phyloP scores from a whole-genome alignment of 2,888 invertebrate species.

The Drosophila merina region DNA sequence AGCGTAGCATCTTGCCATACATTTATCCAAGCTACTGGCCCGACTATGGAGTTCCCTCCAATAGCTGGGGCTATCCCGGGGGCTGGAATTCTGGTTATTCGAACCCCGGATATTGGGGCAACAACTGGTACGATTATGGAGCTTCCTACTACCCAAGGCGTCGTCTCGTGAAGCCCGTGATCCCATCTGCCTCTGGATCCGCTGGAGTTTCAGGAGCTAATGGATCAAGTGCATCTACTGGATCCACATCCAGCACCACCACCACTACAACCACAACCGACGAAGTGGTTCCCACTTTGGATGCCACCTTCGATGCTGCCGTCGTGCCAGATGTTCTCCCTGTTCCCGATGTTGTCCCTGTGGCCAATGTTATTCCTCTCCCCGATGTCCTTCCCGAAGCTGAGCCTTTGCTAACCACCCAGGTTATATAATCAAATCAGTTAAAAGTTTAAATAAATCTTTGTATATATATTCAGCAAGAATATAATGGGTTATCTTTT shows the following conservation, averaged over 20 bases:
- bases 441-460: constrained; percentile 17
- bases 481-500: too few relatives aligned
- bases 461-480: constrained; percentile 18
- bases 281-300: constrained; percentile 4
- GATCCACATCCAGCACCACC: constrained; percentile 9
- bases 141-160: constrained; percentile 18
- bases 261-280: background rate
- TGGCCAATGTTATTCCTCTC: background rate
- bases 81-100: constrained; percentile 32
- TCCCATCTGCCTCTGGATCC: background rate
- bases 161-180: constrained; percentile 13
- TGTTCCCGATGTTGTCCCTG: constrained; percentile 1
- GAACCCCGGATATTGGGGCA: constrained; percentile 17
- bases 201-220: background rate
- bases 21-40: constrained; percentile 40
- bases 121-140: constrained; percentile 23
- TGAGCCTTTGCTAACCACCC: constrained; percentile 11
- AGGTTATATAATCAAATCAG: constrained; percentile 18
- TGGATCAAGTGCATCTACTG: background rate
- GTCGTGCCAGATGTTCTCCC: constrained; percentile 10
- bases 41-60: constrained; percentile 7
- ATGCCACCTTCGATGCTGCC: constrained; percentile 10
- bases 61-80: constrained; percentile 21
- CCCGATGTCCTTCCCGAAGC: constrained; percentile 8
- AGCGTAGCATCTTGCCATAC: constrained; percentile 12